Conservation (phyloP, 2,797 vertebrate genomes). For the Halcyon leucocephala region DNA sequence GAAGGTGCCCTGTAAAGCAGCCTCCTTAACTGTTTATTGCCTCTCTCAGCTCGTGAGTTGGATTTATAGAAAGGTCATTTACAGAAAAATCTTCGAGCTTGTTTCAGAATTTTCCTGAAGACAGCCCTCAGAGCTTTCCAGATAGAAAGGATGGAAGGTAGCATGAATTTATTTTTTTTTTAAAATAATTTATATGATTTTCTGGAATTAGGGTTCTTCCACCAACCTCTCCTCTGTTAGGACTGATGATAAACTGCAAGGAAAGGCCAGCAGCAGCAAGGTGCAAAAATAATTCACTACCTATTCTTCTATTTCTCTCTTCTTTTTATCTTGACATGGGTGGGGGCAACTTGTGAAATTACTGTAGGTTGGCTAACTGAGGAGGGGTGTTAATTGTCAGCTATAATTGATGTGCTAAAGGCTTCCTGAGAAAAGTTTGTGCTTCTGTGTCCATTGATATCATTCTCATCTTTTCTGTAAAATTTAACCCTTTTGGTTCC, state of each 20-base stretch:
- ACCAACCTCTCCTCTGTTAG: not conserved
- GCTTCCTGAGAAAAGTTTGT: not conserved
- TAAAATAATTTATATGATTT: not conserved
- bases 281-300: not conserved
- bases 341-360: not conserved
- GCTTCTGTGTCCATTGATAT: not conserved
- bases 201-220: not conserved
- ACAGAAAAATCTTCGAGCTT: not conserved
- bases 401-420: not conserved
- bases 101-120: not conserved
- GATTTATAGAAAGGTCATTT: not conserved
- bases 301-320: not conserved
- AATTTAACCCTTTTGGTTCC: not conserved
- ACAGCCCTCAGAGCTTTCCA: not conserved
- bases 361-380: not conserved
- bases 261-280: not conserved
- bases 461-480: not conserved
- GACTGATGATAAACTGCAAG: not conserved
- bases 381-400: slow-evolving; percentile 6
- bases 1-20: not conserved
- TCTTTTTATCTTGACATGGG: not conserved
- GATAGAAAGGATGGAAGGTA: not conserved
- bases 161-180: too few relatives aligned
- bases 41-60: not conserved
- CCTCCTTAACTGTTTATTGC: not conserved